Percentiles rank a stretch among this genome's conserved stretches.
Evolutionary conservation across 2,797 vertebrate species (phyloP).

Genomic region (Microchirus variegatus): DNA sequence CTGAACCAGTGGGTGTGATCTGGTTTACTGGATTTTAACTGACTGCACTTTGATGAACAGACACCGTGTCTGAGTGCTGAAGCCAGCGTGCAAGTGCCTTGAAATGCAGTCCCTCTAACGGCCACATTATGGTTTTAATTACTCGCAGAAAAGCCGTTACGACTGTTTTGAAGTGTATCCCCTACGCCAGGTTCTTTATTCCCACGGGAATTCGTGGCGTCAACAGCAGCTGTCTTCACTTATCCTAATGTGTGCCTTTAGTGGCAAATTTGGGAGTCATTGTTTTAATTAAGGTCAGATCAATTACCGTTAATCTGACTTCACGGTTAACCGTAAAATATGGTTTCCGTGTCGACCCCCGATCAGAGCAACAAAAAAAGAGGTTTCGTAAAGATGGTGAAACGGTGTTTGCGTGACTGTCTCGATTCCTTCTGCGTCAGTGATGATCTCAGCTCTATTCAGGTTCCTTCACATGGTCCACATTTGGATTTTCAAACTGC

Average conservation of each 20-base stretch:
- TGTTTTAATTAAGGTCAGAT: slow-evolving; percentile 3
- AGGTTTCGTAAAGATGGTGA: too few relatives aligned
- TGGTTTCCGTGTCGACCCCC: background rate
- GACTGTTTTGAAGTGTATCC: background rate
- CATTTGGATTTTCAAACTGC: too few relatives aligned
- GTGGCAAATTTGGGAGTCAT: slow-evolving; percentile 15
- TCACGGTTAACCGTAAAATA: background rate
- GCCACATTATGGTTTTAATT: slow-evolving; percentile 19
- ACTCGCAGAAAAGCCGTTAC: background rate
- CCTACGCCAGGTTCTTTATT: background rate
- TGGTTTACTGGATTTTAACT: slow-evolving; percentile 13
- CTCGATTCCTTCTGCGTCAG: too few relatives aligned
- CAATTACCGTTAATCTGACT: slow-evolving; percentile 28
- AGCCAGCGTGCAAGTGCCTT: slow-evolving; percentile 62
- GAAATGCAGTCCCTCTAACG: slow-evolving; percentile 39
- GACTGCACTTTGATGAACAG: slow-evolving; percentile 4
- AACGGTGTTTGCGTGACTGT: too few relatives aligned
- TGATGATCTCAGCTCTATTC: too few relatives aligned
- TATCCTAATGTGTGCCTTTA: slow-evolving; percentile 14
- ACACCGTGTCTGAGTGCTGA: slow-evolving; percentile 26
- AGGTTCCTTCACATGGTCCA: too few relatives aligned
- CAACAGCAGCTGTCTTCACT: background rate
- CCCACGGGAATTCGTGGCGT: background rate
- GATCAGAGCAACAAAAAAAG: background rate
- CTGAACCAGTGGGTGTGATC: background rate